phyloP scores from a whole-genome alignment of 2,113 vertebrate species.

The Alosa alosa region DNA sequence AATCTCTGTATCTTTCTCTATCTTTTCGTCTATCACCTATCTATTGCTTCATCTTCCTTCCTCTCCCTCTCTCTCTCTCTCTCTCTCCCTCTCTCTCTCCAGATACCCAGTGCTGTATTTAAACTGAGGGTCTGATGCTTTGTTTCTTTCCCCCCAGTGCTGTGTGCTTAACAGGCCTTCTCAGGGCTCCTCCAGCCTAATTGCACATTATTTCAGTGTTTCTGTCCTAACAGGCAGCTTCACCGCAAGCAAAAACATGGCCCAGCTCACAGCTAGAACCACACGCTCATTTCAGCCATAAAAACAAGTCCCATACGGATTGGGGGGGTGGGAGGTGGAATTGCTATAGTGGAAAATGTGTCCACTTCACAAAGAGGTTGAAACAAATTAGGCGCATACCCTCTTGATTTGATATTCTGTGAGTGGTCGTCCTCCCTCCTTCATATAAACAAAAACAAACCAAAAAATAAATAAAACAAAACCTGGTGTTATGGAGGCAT shows the following conservation, averaged over 20 bases:
- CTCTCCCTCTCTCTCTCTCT: background rate
- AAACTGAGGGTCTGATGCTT: constrained; percentile 7
- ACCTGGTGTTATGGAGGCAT: constrained; percentile 4
- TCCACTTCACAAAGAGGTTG: constrained; percentile 3
- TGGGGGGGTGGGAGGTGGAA: background rate
- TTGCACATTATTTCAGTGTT: constrained; percentile 41
- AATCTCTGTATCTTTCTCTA: background rate
- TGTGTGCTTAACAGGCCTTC: constrained; percentile 33
- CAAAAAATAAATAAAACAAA: constrained; percentile 18
- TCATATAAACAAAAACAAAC: constrained; percentile 1
- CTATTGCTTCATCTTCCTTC: background rate
- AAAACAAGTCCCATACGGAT: constrained; percentile 2
- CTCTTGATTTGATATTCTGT: constrained; percentile 20
- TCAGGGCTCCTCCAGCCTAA: constrained; percentile 31
- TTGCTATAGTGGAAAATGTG: background rate
- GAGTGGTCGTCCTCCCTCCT: background rate
- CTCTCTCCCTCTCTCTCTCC: background rate
- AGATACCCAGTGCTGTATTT: background rate
- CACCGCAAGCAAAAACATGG: constrained; percentile 38
- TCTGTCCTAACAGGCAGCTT: constrained; percentile 38
- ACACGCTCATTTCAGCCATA: constrained; percentile 33
- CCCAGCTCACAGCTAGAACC: constrained; percentile 35
- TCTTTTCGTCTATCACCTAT: background rate
- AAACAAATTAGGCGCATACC: constrained; percentile 19
- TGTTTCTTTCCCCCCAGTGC: background rate